Base-by-base conservation (phyloP, 1,140 invertebrate species). In the Drosophila repletoides region DNA sequence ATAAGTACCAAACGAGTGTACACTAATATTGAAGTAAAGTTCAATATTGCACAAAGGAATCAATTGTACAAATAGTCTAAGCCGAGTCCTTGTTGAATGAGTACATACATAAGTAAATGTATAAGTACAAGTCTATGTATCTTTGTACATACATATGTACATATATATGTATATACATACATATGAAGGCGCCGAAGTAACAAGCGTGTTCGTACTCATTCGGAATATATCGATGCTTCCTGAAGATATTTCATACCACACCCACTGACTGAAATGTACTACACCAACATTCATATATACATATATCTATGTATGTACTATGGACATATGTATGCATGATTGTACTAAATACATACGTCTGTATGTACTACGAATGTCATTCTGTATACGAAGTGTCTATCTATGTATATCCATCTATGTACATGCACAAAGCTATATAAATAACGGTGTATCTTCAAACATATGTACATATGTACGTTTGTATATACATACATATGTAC, bases 241-340 rank as follows among this genome's bases (percentile, higher is more conserved):
- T 40, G 17, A 53, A 17, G 21, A 26, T 12, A 33, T 28, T 61
- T 52, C 17, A 17, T 33, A 64, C 60, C 60, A 64, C 60, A 64
- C 60, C 60, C 60, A 67, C 40, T 21, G 10, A 17, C 1, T 22
- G 6, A 46, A 15, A 14, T 21, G n/a, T n/a, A n/a, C n/a, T n/a
- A n/a, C n/a, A n/a, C n/a, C n/a, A n/a, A n/a, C n/a, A n/a, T 45
- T 14, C 10, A 17, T 43, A 41, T 51, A 14, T 38, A 49, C 24
- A 10, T 43, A 49, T 22, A 68, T 21, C 9, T 36, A 43, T 17
- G 21, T 43, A 49, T 61, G 3, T 24, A 45, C 41, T 15, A 29
- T 48, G 28, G 19, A 36, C 5, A 43, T 58, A 6, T 22, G 29
- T 15, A 45, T 45, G 5, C 12, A 53, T 15, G n/a, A n/a, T n/a